Base-by-base conservation (phyloP, 2,113 vertebrate species). In the Camelus bactrianus region DNA sequence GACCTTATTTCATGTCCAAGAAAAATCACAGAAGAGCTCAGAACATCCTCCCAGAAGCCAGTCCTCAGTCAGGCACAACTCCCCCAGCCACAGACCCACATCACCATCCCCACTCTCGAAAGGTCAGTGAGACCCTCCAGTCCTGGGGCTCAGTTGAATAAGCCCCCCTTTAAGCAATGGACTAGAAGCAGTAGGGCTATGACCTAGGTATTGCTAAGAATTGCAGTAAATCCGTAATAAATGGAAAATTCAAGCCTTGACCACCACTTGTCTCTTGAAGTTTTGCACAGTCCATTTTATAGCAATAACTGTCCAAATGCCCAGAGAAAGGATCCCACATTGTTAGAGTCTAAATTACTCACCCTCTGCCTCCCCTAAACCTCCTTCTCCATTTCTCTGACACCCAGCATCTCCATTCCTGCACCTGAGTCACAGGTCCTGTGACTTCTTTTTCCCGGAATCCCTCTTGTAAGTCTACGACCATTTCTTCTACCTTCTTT, bases 341-440 rank as follows among this genome's bases (percentile, higher is more conserved):
- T 1, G 3, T n/a, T 3, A 38, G 65, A 69, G 42, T 24, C 70
- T 58, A 38, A 67, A 42, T 35, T 6, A 7, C 32, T 73, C 32
- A 11, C 13, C 50, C n/a, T 46, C 46, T 15, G 60, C 54, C 26
- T 4, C 16, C 8, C 17, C 16, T 28, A 42, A 58, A 24, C 5
- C 46, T 52, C 65, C 6, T 35, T 46, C 7, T 5, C 5, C 24
- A 13, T 20, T n/a, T 70, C 28, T 17, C 46, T 52, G 48, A 46
- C 9, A 15, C 0, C 10, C 2, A 16, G 19, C 24, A 52, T 32
- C 32, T 56, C 46, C 16, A 38, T 8, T 15, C 0, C 0, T 20
- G 12, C 30, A 7, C 4, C 0, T 4, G 46, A 50, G n/a, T 26
- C 38, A 32, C 15, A 35, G 46, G 38, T 22, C 15, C 7, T 32